Conservation (phyloP, 2,113 vertebrate species). For the Aphelocoma coerulescens region DNA sequence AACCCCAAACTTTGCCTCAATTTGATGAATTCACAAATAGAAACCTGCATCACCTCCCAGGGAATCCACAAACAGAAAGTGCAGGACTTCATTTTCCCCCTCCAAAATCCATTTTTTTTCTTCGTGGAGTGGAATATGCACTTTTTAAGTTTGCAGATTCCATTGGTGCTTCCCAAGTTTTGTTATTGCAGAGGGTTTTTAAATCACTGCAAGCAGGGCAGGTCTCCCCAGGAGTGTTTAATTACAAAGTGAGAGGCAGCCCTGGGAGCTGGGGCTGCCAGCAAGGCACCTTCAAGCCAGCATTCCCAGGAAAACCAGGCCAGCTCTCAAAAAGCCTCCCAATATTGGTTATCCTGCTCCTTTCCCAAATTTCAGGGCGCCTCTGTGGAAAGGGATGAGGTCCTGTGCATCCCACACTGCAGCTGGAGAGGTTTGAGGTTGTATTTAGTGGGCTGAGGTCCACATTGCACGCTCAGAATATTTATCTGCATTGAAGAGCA, state of each 20-base stretch:
- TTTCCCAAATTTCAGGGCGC: background rate
- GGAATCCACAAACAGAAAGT: background rate
- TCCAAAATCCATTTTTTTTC: background rate
- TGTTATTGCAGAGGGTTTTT: background rate
- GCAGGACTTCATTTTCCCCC: background rate
- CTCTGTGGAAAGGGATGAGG: accelerated
- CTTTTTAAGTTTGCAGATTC: background rate
- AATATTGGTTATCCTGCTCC: accelerated
- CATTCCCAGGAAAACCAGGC: background rate
- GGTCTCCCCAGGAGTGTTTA: background rate
- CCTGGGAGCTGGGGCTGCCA: background rate
- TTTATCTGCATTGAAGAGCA: accelerated
- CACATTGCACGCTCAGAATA: accelerated
- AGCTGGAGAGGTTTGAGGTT: accelerated
- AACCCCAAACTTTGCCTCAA: background rate
- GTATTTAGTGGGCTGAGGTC: accelerated
- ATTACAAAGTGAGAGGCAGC: background rate
- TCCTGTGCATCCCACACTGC: background rate
- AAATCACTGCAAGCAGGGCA: background rate
- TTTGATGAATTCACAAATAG: accelerated
- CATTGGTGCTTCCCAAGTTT: background rate
- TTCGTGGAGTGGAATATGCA: accelerated
- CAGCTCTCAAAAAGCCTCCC: background rate
- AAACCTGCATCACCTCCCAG: background rate
- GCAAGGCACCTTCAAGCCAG: background rate